These are phyloP conservation scores for Aphaenogaster floridana DNA, from an alignment of 1,140 invertebrate genomes.

Conservation along the genomic window DNA sequence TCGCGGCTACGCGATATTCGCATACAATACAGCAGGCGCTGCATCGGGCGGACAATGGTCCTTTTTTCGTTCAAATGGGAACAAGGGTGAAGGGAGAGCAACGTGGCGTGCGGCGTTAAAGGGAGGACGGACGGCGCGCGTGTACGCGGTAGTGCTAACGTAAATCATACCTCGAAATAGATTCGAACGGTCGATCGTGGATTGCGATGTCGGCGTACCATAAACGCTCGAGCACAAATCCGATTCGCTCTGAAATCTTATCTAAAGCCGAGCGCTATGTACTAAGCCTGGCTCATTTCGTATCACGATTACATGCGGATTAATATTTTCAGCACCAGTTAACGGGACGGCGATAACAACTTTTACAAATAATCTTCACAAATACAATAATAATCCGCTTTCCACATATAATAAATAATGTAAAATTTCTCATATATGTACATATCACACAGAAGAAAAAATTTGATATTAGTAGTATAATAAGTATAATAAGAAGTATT, in stretches of 20 bases:
- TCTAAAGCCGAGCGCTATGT: slow-evolving; percentile 25
- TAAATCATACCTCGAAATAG: slow-evolving; percentile 74
- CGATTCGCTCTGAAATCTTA: slow-evolving; percentile 66
- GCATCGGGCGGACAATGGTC: slow-evolving; percentile 62
- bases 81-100: slow-evolving; percentile 40
- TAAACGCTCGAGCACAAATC: slow-evolving; percentile 54
- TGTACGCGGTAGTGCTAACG: slow-evolving; percentile 62
- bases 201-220: slow-evolving; percentile 37
- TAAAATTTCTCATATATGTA: not conserved
- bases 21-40: slow-evolving; percentile 69
- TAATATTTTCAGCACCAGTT: not conserved
- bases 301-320: slow-evolving; percentile 46
- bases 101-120: slow-evolving; percentile 7
- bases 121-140: slow-evolving; percentile 34
- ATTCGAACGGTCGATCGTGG: slow-evolving; percentile 61
- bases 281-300: slow-evolving; percentile 41
- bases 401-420: not conserved
- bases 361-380: not conserved
- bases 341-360: not conserved
- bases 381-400: slow-evolving; percentile 7
- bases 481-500: too few species aligned
- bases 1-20: slow-evolving; percentile 65
- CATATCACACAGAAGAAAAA: not conserved
- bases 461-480: not conserved
- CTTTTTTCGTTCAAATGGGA: slow-evolving; percentile 60